These are phyloP conservation scores for Triplophysa rosa DNA, from an alignment of 2,113 vertebrate species.

Conservation along the genomic window DNA sequence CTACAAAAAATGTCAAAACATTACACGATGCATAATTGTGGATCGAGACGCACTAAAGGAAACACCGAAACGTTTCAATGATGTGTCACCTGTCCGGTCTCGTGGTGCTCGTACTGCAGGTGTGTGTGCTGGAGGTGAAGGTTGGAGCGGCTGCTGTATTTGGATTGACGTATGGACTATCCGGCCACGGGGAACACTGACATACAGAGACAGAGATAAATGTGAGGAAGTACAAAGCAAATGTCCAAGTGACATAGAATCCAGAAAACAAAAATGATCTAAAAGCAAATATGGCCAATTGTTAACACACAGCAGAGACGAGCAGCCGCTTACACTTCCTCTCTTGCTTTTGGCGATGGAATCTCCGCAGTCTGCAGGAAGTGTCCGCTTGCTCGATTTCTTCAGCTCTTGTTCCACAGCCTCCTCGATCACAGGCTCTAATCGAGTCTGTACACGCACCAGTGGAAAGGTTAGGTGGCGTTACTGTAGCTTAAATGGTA, in stretches of 20 bases:
- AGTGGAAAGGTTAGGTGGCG: constrained; percentile 11
- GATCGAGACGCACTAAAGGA: not conserved
- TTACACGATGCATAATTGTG: not conserved
- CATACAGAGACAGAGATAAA: constrained; percentile 27
- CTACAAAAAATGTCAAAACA: constrained; percentile 64
- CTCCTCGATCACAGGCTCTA: constrained; percentile 98
- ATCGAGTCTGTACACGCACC: constrained; percentile 85
- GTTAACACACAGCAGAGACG: not conserved
- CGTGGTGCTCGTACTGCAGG: constrained; percentile 39
- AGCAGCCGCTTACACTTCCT: constrained; percentile 93
- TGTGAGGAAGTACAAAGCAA: not conserved
- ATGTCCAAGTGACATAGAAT: not conserved
- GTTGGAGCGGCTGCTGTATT: constrained; percentile 83
- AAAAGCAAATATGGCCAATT: constrained; percentile 25
- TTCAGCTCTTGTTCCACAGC: constrained; percentile 98
- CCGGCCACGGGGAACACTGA: constrained; percentile 95
- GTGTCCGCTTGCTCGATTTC: constrained; percentile 99
- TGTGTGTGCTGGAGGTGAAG: constrained; percentile 48
- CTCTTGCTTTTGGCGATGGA: constrained; percentile 91
- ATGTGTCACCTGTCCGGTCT: constrained; percentile 37
- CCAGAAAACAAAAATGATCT: constrained; percentile 50
- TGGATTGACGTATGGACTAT: constrained; percentile 87
- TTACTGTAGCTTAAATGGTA: no score
- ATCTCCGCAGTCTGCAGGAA: constrained; percentile 98
- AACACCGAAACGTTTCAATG: not conserved